These are phyloP conservation scores for Crepidodera aurea DNA, from an alignment of 2,888 invertebrate species.

Conservation along the genomic window DNA sequence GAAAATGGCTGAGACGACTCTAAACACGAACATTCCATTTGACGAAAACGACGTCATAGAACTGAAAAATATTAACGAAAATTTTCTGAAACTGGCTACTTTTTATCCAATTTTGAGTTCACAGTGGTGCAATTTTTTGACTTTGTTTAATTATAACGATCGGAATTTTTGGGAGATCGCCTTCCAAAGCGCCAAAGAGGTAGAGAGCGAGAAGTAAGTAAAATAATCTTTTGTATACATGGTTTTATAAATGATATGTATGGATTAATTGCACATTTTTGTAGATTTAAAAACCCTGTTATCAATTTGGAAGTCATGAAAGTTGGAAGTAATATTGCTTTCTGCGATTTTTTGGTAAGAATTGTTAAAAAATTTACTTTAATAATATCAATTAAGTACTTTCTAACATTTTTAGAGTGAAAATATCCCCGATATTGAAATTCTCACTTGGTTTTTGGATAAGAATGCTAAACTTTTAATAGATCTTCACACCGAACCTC, in stretches of 20 bases:
- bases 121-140: constrained; percentile 82
- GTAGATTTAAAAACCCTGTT: constrained; percentile 47
- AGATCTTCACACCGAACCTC: constrained; percentile 69
- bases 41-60: constrained; percentile 58
- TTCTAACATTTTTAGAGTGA: constrained; percentile 64
- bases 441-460: constrained; percentile 79
- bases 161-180: constrained; percentile 70
- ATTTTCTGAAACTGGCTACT: constrained; percentile 66
- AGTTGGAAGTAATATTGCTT: constrained; percentile 73
- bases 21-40: constrained; percentile 40
- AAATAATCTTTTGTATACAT: too few relatives aligned
- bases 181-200: constrained; percentile 46
- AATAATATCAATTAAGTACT: neutral
- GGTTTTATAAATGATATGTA: too few relatives aligned
- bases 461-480: constrained; percentile 76
- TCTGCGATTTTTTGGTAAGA: constrained; percentile 81
- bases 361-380: neutral
- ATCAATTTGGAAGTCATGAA: constrained; percentile 72
- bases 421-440: constrained; percentile 75
- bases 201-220: constrained; percentile 23
- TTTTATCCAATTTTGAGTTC: constrained; percentile 74
- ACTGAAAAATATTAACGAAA: constrained; percentile 65
- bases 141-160: constrained; percentile 75
- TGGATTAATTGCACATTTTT: too few relatives aligned
- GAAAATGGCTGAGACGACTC: constrained; percentile 61